Evolutionary conservation across 2,888 invertebrate species (phyloP).

Genomic region (Iphiclides podalirius): DNA sequence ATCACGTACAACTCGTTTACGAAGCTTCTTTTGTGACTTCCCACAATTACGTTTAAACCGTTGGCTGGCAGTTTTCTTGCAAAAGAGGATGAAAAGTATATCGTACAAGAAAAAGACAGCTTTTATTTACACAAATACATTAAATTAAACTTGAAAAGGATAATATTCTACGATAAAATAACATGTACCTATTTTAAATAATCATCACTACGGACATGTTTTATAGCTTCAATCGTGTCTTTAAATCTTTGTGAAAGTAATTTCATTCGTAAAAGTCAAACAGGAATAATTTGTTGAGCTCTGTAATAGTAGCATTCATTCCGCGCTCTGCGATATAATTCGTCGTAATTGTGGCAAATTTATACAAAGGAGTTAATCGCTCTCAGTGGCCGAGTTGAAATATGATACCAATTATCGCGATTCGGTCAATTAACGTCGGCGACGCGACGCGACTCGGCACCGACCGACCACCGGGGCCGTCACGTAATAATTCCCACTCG

Average conservation of each 20-base stretch:
- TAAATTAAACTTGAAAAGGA: neutral
- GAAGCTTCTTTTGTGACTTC: constrained; percentile 24
- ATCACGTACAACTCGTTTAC: constrained; percentile 23
- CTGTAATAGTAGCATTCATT: neutral
- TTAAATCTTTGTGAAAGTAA: neutral
- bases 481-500: constrained; percentile 28
- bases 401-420: constrained; percentile 58
- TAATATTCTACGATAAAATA: neutral
- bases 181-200: neutral
- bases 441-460: constrained; percentile 27
- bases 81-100: constrained; percentile 7
- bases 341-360: constrained; percentile 3
- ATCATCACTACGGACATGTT: neutral
- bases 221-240: neutral
- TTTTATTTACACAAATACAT: neutral
- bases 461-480: constrained; percentile 38
- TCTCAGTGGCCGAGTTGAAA: constrained; percentile 41
- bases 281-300: neutral
- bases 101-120: neutral
- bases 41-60: constrained; percentile 19
- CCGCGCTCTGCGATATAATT: neutral
- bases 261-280: neutral
- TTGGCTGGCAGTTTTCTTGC: constrained; percentile 13
- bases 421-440: constrained; percentile 48
- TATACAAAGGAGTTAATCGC: constrained; percentile 44